Evolutionary conservation across 2,113 vertebrate genomes (phyloP).

Genomic region (Engystomops pustulosus): DNA sequence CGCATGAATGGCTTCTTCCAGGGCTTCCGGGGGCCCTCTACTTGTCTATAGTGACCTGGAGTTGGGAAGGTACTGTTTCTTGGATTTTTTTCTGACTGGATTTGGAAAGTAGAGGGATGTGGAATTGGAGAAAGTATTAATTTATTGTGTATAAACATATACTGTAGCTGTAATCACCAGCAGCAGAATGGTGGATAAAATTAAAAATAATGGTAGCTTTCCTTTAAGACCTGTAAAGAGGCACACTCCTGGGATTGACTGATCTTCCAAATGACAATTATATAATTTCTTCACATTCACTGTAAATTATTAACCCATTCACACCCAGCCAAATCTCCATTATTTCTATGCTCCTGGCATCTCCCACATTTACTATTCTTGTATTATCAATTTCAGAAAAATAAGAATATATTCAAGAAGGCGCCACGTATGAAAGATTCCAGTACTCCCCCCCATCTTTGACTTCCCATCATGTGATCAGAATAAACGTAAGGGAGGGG

Average conservation of each 20-base stretch:
- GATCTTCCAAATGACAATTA: background rate
- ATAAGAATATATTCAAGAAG: background rate
- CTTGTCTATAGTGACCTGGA: too few relatives aligned
- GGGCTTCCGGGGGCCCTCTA: too few relatives aligned
- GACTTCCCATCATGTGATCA: conserved; percentile 23
- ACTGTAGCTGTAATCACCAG: too few relatives aligned
- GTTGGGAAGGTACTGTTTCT: too few relatives aligned
- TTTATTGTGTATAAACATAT: too few relatives aligned
- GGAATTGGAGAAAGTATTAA: too few relatives aligned
- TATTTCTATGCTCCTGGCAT: background rate
- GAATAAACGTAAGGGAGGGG: background rate
- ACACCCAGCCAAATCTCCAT: background rate
- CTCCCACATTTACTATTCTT: background rate
- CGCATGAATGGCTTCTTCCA: too few relatives aligned
- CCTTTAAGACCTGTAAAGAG: background rate
- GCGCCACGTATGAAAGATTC: background rate
- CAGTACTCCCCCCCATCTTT: background rate
- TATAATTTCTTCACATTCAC: background rate
- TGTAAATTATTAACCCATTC: background rate
- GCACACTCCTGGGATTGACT: background rate
- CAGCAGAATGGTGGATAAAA: too few relatives aligned
- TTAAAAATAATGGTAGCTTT: too few relatives aligned
- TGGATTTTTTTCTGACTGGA: too few relatives aligned
- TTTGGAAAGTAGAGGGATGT: too few relatives aligned
- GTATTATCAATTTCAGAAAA: background rate